Conservation (phyloP, 2,113 vertebrate genomes). For the Rattus rattus region DNA sequence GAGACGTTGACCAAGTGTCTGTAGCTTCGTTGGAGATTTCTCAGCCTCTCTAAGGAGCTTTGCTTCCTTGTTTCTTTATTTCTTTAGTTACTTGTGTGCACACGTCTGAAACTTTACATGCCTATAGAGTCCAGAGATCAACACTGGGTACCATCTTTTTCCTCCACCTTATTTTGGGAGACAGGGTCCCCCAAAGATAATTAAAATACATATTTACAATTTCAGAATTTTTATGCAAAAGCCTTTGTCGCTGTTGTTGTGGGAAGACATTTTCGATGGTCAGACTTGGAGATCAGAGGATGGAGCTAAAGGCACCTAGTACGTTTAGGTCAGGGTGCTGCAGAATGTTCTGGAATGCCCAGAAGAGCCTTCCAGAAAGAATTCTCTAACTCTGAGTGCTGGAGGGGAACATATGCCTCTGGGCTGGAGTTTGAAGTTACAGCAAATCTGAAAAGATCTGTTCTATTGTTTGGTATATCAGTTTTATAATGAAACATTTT, state of each 20-base stretch:
- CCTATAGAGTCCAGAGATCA: too few relatives aligned
- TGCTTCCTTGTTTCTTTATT: background rate
- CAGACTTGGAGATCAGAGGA: background rate
- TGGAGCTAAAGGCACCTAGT: background rate
- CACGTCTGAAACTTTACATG: background rate
- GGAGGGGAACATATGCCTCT: background rate
- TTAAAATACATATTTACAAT: background rate
- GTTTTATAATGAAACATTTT: background rate
- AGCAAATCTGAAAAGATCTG: background rate
- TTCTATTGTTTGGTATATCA: background rate
- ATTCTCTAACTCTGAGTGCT: too few relatives aligned
- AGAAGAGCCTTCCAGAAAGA: background rate
- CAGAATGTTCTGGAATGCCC: background rate
- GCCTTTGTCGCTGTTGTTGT: background rate
- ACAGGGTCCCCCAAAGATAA: too few relatives aligned
- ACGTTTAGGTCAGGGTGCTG: too few relatives aligned
- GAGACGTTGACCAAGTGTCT: background rate
- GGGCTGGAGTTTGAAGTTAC: background rate
- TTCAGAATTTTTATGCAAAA: background rate
- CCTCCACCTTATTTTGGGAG: background rate
- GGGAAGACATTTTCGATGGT: background rate
- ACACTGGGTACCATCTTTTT: background rate
- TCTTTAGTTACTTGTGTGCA: background rate
- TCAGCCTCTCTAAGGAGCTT: background rate
- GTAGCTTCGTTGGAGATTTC: background rate